Evolutionary conservation across 2,113 vertebrate species (phyloP).

Genomic region (Corythaeola cristata): DNA sequence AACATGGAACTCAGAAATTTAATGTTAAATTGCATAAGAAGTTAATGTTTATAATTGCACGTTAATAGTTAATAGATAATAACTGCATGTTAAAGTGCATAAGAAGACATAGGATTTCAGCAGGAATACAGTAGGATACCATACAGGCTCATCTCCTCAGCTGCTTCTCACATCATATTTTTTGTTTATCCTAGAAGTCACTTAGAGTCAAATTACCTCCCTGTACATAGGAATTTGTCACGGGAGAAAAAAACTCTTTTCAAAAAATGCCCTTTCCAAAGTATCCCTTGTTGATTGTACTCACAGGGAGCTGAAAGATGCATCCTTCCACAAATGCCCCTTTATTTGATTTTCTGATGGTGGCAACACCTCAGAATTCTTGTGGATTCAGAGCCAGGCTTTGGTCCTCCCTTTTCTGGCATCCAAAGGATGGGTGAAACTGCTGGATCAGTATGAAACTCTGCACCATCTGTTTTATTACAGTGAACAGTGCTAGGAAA

Average conservation of each 20-base stretch:
- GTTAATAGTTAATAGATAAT: background rate
- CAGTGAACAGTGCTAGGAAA: background rate
- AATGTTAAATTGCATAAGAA: too few species aligned
- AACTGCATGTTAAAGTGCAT: background rate
- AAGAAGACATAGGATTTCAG: background rate
- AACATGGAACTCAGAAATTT: background rate
- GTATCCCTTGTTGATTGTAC: background rate
- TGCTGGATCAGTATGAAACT: background rate
- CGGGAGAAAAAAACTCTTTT: background rate
- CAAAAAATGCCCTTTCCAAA: background rate
- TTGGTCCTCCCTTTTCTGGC: background rate
- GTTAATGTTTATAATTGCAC: background rate
- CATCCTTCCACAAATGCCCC: background rate
- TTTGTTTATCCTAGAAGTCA: background rate
- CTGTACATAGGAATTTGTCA: background rate
- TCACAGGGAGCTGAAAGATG: background rate
- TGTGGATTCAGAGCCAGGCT: background rate
- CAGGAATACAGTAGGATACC: background rate
- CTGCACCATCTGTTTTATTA: constrained; percentile 15
- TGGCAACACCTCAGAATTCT: background rate
- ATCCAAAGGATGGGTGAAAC: background rate
- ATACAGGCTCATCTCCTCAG: background rate
- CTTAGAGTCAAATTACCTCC: background rate
- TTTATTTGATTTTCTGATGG: background rate
- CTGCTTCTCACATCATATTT: background rate